Conservation (phyloP, 2,888 invertebrate genomes). For the Bibio marci region DNA sequence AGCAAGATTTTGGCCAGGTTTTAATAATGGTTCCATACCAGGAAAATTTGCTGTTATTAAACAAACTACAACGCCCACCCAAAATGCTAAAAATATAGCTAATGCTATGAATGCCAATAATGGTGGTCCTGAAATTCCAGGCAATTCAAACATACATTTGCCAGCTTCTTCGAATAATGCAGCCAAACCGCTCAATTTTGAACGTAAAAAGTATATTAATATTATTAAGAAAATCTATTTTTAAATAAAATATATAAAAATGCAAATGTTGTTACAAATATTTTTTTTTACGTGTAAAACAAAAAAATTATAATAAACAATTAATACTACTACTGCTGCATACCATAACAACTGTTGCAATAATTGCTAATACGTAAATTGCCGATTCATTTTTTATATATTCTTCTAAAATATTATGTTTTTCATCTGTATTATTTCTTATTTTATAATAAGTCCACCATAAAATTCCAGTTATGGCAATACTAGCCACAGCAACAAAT, state of each 20-base stretch:
- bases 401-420: slow-evolving; percentile 44
- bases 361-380: slow-evolving; percentile 66
- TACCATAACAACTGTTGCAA: slow-evolving; percentile 78
- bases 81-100: slow-evolving; percentile 63
- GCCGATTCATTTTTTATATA: slow-evolving; percentile 72
- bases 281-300: too few relatives aligned
- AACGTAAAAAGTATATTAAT: slow-evolving; percentile 58
- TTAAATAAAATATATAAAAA: too few relatives aligned
- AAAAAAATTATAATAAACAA: too few relatives aligned
- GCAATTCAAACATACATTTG: slow-evolving; percentile 67
- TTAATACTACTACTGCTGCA: too few relatives aligned
- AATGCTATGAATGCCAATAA: slow-evolving; percentile 66
- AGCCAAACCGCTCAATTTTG: slow-evolving; percentile 65
- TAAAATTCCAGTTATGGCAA: slow-evolving; percentile 59
- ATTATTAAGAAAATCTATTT: slow-evolving; percentile 54
- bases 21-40: slow-evolving; percentile 31
- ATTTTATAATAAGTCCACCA: slow-evolving; percentile 83
- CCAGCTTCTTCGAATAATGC: slow-evolving; percentile 81
- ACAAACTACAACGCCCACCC: slow-evolving; percentile 70
- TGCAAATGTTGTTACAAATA: too few relatives aligned
- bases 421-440: slow-evolving; percentile 29
- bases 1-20: slow-evolving; percentile 5
- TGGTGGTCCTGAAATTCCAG: slow-evolving; percentile 71
- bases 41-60: slow-evolving; percentile 65
- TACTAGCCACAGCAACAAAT: slow-evolving; percentile 54